Conservation (phyloP, 2,888 invertebrate species). For the Zonitis immaculata region DNA sequence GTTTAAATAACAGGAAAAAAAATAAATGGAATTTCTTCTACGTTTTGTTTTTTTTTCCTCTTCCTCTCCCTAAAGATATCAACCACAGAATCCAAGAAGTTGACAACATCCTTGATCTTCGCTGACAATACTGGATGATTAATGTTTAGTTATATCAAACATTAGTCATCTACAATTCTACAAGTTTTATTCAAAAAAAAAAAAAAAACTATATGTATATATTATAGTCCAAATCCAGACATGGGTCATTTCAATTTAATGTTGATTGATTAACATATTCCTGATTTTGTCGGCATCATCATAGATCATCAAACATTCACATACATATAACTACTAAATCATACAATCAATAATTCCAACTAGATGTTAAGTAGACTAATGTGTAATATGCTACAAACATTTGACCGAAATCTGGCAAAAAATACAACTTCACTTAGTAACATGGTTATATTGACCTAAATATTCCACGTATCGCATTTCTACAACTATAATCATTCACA, state of each 20-base stretch:
- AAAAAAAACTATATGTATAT: too few species aligned
- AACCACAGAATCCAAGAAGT: slow-evolving; percentile 12
- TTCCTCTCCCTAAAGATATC: too few species aligned
- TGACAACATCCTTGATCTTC: slow-evolving; percentile 12
- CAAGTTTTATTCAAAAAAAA: too few species aligned
- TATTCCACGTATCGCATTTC: too few species aligned
- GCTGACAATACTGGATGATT: slow-evolving; percentile 19
- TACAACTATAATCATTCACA: too few species aligned
- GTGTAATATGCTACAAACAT: neutral
- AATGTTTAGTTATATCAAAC: slow-evolving; percentile 14
- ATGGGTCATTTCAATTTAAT: neutral
- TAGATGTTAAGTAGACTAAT: slow-evolving; percentile 6
- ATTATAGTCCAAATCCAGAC: slow-evolving; percentile 4
- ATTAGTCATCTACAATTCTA: slow-evolving; percentile 10
- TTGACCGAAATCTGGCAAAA: neutral
- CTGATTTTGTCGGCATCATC: slow-evolving; percentile 9
- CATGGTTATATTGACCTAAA: slow-evolving; percentile 1
- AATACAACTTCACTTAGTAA: slow-evolving; percentile 1
- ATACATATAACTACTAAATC: neutral
- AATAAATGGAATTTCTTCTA: neutral
- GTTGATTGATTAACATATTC: slow-evolving; percentile 19
- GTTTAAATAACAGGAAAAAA: neutral
- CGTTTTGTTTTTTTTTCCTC: too few species aligned
- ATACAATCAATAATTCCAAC: slow-evolving; percentile 14
- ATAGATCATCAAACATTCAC: slow-evolving; percentile 27